Evolutionary conservation across 2,888 invertebrate species (phyloP).

Genomic region (Copidosoma aretas): DNA sequence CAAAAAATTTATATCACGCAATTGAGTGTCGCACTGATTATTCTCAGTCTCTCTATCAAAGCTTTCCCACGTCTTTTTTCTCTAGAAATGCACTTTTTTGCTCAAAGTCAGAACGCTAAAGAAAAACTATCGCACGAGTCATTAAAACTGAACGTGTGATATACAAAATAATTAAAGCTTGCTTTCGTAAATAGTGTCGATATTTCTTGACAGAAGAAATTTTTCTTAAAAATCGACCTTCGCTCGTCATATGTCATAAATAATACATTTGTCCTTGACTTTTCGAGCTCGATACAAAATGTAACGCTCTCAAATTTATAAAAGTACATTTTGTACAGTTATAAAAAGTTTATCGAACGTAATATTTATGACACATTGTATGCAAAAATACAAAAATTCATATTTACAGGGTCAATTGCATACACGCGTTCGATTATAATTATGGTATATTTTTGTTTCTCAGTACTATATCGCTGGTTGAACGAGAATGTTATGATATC

Average conservation of each 20-base stretch:
- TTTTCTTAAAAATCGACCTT: not conserved
- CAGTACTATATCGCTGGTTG: not conserved
- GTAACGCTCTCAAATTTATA: constrained; percentile 5
- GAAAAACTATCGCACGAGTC: too few relatives aligned
- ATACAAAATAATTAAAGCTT: not conserved
- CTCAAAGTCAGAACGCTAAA: constrained; percentile 15
- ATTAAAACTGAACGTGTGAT: not conserved
- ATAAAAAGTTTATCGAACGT: not conserved
- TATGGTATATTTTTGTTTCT: not conserved
- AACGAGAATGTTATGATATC: not conserved
- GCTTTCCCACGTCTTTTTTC: not conserved
- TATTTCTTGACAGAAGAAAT: not conserved
- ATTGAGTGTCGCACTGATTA: constrained; percentile 3
- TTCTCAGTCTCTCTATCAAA: constrained; percentile 18
- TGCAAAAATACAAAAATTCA: not conserved
- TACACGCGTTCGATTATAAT: not conserved
- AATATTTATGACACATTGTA: not conserved
- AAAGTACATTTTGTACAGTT: constrained; percentile 17
- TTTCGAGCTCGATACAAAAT: constrained; percentile 12
- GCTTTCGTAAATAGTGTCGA: not conserved
- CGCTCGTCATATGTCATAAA: not conserved
- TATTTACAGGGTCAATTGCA: not conserved
- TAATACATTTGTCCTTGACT: constrained; percentile 3
- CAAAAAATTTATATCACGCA: constrained; percentile 10
- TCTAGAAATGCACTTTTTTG: constrained; percentile 17